Percentiles rank a stretch among this genome's conserved stretches.
Evolutionary conservation across 2,888 invertebrate genomes (phyloP).

Genomic region (Leistus spinibarbis): DNA sequence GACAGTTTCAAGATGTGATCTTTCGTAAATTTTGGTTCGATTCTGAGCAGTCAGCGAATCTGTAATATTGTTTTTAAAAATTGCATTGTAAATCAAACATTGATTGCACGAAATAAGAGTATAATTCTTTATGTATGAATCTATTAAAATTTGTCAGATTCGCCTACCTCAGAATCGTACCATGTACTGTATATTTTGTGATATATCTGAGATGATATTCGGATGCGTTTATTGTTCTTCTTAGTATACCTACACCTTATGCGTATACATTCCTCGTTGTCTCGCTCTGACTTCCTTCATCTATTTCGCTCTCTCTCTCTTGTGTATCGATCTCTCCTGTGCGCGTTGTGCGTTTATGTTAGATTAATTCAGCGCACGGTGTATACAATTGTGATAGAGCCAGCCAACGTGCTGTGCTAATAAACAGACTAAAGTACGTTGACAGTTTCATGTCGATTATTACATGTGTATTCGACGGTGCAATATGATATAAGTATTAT

Average conservation of each 20-base stretch:
- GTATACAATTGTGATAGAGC: constrained; percentile 24
- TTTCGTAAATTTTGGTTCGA: too few species aligned
- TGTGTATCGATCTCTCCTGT: constrained; percentile 20
- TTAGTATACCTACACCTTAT: neutral
- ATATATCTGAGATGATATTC: neutral
- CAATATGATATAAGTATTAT: constrained; percentile 35
- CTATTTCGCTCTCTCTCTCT: neutral
- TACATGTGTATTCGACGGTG: constrained; percentile 12
- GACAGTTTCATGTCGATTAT: constrained; percentile 20
- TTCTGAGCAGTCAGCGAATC: too few species aligned
- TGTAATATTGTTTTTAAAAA: too few species aligned
- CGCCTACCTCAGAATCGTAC: too few species aligned
- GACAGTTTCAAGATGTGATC: too few species aligned
- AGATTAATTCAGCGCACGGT: constrained; percentile 15
- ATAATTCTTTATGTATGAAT: too few species aligned
- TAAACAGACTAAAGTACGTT: constrained; percentile 19
- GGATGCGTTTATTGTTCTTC: neutral
- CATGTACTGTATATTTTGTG: neutral
- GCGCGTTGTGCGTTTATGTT: neutral
- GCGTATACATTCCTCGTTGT: neutral
- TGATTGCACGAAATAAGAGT: too few species aligned
- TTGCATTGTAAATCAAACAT: too few species aligned
- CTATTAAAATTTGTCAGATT: too few species aligned
- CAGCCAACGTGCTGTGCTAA: constrained; percentile 2
- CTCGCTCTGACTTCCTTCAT: neutral